phyloP scores from a whole-genome alignment of 2,113 vertebrate species.

The Tylochromis polylepis region DNA sequence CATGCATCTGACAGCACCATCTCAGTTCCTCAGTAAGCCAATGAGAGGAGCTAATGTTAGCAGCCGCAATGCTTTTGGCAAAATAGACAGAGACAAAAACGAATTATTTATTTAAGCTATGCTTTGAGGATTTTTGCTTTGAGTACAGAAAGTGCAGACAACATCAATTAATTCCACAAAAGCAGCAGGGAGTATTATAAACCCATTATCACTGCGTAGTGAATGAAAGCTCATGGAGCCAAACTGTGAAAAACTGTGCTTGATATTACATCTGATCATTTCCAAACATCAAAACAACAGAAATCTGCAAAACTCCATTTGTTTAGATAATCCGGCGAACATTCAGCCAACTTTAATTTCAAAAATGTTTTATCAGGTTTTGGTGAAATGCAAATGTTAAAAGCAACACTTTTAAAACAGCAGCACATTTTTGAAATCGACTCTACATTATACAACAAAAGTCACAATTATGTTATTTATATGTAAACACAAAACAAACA shows the following conservation, averaged over 20 bases:
- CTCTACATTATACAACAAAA: neutral
- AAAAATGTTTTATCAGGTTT: neutral
- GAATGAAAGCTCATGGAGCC: neutral
- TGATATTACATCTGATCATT: neutral
- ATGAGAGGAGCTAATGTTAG: neutral
- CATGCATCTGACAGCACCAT: neutral
- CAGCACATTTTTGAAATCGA: neutral
- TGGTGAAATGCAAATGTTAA: neutral
- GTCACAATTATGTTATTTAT: neutral
- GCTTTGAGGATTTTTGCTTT: conserved; percentile 33
- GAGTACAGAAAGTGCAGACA: conserved; percentile 10
- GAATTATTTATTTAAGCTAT: conserved; percentile 37
- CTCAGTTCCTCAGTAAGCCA: conserved; percentile 1
- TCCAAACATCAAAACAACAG: neutral
- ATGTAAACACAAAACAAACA: neutral
- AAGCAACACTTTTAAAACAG: neutral
- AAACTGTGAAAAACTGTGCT: neutral
- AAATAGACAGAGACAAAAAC: conserved; percentile 21
- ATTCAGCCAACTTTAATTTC: neutral
- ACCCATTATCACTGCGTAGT: neutral
- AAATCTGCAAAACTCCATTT: neutral
- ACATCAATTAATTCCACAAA: conserved; percentile 13
- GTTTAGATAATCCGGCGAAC: neutral
- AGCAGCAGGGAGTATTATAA: neutral
- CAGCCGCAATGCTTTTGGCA: conserved; percentile 16